phyloP scores from a whole-genome alignment of 2,113 vertebrate genomes.

The Urocitellus parryii region DNA sequence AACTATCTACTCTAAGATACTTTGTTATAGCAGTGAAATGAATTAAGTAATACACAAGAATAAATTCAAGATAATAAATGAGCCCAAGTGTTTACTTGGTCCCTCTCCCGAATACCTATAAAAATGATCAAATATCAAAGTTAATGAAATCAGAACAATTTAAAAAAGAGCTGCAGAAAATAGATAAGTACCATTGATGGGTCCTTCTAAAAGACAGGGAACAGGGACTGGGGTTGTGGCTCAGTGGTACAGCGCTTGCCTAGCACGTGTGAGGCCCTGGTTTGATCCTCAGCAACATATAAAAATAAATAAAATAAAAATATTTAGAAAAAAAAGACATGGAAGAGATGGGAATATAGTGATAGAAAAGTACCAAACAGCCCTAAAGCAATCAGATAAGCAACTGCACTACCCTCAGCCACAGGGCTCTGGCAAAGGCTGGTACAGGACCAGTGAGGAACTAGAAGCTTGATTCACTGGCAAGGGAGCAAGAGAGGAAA shows the following conservation, averaged over 20 bases:
- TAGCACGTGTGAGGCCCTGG: too few relatives aligned
- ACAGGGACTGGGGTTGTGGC: too few relatives aligned
- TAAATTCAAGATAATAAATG: slow-evolving; percentile 13
- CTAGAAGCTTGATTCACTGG: accelerated
- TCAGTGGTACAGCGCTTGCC: too few relatives aligned
- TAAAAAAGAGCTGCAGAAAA: too few relatives aligned
- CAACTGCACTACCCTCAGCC: not conserved
- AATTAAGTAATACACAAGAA: not conserved
- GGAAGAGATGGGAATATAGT: not conserved
- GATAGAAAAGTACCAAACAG: not conserved
- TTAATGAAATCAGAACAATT: too few relatives aligned
- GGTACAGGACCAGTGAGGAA: not conserved
- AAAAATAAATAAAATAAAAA: too few relatives aligned
- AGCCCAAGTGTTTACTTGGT: not conserved
- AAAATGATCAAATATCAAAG: slow-evolving; percentile 49
- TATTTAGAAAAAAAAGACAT: not conserved
- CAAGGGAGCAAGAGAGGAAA: not conserved
- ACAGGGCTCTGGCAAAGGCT: accelerated
- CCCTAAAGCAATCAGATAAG: not conserved
- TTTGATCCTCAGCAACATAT: too few relatives aligned
- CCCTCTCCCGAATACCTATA: not conserved
- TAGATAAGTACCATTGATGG: too few relatives aligned
- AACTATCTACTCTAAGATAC: not conserved
- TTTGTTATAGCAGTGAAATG: not conserved
- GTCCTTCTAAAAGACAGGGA: too few relatives aligned